Evolutionary conservation across 2,113 vertebrate species (phyloP).

Genomic region (Larimichthys polyactis): DNA sequence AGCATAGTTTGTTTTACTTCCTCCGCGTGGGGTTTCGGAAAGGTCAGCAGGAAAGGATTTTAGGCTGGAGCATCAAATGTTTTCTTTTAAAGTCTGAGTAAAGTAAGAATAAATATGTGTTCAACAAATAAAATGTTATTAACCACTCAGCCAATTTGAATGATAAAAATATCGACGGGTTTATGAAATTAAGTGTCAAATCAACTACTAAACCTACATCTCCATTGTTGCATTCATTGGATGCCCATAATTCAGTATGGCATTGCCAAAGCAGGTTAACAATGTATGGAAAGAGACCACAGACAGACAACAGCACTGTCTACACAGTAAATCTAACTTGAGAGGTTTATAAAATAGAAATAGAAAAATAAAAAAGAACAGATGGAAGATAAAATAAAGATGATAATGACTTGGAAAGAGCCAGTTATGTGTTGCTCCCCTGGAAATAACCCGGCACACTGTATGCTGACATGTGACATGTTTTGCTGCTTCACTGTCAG

Average conservation of each 20-base stretch:
- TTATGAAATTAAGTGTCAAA: too few relatives aligned
- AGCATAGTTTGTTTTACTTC: background rate
- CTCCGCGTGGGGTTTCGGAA: background rate
- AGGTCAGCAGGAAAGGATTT: background rate
- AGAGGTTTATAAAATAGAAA: background rate
- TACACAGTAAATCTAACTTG: background rate
- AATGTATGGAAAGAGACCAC: too few relatives aligned
- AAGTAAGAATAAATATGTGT: too few relatives aligned
- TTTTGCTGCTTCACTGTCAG: background rate
- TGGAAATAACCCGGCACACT: background rate
- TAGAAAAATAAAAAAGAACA: background rate
- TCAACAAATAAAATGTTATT: too few relatives aligned
- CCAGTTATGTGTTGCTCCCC: background rate
- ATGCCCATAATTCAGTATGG: background rate
- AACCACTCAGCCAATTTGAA: too few relatives aligned
- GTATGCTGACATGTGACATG: background rate
- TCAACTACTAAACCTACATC: too few relatives aligned
- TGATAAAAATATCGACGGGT: too few relatives aligned
- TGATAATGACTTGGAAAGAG: background rate
- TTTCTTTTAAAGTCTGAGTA: background rate
- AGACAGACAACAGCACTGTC: background rate
- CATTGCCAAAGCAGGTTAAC: background rate
- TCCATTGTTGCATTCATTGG: background rate
- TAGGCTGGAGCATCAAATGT: background rate
- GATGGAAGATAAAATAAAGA: too few relatives aligned